These are phyloP conservation scores for Drosophila cognata DNA, from an alignment of 2,888 invertebrate species.

Conservation along the genomic window DNA sequence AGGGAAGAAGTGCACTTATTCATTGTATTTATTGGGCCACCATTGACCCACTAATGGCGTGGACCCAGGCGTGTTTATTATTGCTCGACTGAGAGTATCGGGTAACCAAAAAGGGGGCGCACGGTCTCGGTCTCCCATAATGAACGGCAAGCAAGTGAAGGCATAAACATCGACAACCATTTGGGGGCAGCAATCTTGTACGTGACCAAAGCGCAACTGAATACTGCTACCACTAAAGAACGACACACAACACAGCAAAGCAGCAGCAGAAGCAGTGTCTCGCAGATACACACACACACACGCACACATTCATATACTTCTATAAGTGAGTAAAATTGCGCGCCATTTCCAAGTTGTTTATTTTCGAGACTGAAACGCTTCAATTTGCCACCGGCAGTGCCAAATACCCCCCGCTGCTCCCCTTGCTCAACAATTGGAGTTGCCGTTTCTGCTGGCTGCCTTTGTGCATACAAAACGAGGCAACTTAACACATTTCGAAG, in stretches of 20 bases:
- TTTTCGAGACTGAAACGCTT: slow-evolving; percentile 62
- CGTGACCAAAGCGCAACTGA: slow-evolving; percentile 75
- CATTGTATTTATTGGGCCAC: slow-evolving; percentile 37
- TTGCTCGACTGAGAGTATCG: slow-evolving; percentile 37
- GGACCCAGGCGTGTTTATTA: slow-evolving; percentile 27
- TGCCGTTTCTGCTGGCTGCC: slow-evolving; percentile 38
- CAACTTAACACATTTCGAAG: slow-evolving; percentile 74
- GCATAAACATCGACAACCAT: slow-evolving; percentile 63
- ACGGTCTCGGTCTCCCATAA: slow-evolving; percentile 27
- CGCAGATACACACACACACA: slow-evolving; percentile 20
- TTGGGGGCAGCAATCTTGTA: slow-evolving; percentile 67
- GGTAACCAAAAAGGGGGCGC: slow-evolving; percentile 29
- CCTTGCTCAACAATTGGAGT: slow-evolving; percentile 14
- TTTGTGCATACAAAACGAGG: slow-evolving; percentile 74
- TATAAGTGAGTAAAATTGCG: slow-evolving; percentile 68
- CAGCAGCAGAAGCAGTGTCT: slow-evolving; percentile 39
- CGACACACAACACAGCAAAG: slow-evolving; percentile 16
- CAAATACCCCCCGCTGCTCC: not conserved
- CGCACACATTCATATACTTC: slow-evolving; percentile 5
- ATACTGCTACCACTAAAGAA: slow-evolving; percentile 32
- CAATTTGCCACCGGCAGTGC: slow-evolving; percentile 44
- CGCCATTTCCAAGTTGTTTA: slow-evolving; percentile 78
- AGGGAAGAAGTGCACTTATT: slow-evolving; percentile 37
- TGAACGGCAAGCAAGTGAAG: slow-evolving; percentile 42
- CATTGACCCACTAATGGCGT: slow-evolving; percentile 58